Conservation (phyloP, 2,113 vertebrate species). For the Pimephales promelas region DNA sequence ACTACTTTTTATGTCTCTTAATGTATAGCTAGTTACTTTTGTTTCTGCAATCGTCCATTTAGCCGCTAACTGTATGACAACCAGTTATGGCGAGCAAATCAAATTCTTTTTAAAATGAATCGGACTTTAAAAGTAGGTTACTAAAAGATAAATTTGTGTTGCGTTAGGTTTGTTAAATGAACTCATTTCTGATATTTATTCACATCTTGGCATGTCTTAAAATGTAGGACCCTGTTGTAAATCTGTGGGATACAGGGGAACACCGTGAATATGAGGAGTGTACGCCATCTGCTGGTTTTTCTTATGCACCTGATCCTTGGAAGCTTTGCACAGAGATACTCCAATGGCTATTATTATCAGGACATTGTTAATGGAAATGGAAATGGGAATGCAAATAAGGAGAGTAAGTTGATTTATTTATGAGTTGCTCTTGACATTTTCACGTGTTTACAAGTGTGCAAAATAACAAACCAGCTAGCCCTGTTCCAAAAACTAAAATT, state of each 20-base stretch:
- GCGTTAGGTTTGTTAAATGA: background rate
- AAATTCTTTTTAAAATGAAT: background rate
- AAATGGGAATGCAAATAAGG: slow-evolving; percentile 74
- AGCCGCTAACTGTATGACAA: background rate
- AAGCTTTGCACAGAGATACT: slow-evolving; percentile 69
- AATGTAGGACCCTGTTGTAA: slow-evolving; percentile 11
- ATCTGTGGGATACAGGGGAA: slow-evolving; percentile 25
- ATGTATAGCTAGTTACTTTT: background rate
- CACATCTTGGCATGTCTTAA: background rate
- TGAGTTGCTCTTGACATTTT: background rate
- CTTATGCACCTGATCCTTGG: slow-evolving; percentile 60
- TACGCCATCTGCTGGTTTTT: slow-evolving; percentile 68
- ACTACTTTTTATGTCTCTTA: background rate
- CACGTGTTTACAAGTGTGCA: background rate
- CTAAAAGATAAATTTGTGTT: background rate
- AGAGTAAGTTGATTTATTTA: slow-evolving; percentile 67
- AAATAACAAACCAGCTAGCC: background rate
- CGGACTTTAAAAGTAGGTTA: background rate
- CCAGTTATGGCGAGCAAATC: background rate
- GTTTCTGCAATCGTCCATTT: background rate
- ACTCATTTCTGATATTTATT: background rate
- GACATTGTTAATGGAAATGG: slow-evolving; percentile 70
- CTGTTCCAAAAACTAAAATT: background rate
- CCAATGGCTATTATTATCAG: slow-evolving; percentile 88
- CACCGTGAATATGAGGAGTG: slow-evolving; percentile 57